Conservation (phyloP, 2,113 vertebrate genomes). For the Antigone vipio region DNA sequence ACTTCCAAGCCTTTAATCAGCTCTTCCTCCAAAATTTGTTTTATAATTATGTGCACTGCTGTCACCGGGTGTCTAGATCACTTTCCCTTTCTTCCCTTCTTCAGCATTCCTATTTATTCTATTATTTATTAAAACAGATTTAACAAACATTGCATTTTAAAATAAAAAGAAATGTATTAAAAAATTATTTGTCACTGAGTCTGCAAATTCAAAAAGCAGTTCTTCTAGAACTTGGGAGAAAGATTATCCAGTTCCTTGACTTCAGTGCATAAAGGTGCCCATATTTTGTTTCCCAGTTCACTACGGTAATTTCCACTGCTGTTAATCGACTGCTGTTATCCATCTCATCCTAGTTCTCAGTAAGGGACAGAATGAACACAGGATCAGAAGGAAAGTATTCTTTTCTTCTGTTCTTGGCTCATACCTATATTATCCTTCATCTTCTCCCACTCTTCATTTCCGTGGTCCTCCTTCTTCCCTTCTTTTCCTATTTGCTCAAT, state of each 20-base stretch:
- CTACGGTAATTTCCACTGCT: rapidly evolving
- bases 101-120: neutral
- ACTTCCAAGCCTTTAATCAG: neutral
- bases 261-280: neutral
- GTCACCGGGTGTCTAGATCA: neutral
- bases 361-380: neutral
- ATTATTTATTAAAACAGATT: neutral
- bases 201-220: neutral
- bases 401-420: neutral
- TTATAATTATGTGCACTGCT: neutral
- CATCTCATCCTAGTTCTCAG: neutral
- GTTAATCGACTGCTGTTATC: neutral
- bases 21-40: neutral
- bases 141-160: neutral
- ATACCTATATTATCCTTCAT: neutral
- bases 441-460: neutral
- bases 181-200: neutral
- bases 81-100: neutral
- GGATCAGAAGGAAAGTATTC: neutral
- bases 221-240: neutral
- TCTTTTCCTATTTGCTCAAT: neutral
- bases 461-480: neutral
- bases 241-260: neutral
- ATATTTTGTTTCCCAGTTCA: neutral
- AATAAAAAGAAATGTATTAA: neutral